These are phyloP conservation scores for Apoda limacodes DNA, from an alignment of 2,888 invertebrate species.

Conservation along the genomic window DNA sequence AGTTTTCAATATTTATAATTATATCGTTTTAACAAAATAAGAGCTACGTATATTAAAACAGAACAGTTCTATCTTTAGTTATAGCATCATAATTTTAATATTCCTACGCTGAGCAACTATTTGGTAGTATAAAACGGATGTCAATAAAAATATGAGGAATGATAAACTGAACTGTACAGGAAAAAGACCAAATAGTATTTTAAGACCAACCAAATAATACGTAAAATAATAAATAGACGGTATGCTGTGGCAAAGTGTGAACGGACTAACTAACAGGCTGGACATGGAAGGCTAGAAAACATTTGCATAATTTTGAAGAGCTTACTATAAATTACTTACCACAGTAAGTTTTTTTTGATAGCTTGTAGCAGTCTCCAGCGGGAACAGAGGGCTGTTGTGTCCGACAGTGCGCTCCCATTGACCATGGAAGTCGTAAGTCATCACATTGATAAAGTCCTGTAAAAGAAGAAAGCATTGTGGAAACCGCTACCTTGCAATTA, in stretches of 20 bases:
- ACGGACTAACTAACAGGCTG: no score
- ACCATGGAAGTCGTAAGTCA: constrained; percentile 97
- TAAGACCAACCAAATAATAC: no score
- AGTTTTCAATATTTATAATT: not conserved
- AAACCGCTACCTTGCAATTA: no score
- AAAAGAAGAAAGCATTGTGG: constrained; percentile 16
- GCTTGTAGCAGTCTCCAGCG: constrained; percentile 88
- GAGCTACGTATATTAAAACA: not conserved
- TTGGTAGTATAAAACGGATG: no score
- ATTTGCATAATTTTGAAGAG: no score
- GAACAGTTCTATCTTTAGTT: not conserved
- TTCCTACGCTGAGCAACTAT: no score
- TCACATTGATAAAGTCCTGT: constrained; percentile 90
- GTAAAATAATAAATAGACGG: not conserved
- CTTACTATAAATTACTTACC: constrained; percentile 63
- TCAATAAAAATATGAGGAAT: no score
- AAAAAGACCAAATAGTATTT: no score
- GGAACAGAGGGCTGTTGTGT: constrained; percentile 91
- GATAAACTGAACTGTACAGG: no score
- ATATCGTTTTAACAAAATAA: not conserved
- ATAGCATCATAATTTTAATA: not conserved
- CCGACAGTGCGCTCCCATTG: constrained; percentile 95
- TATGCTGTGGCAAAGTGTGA: no score
- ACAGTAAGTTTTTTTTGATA: constrained; percentile 95
- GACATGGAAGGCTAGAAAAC: no score